Percentiles rank a stretch among this genome's conserved stretches.
phyloP scores from a whole-genome alignment of 2,888 invertebrate genomes.

The Pseudanteris insignis region DNA sequence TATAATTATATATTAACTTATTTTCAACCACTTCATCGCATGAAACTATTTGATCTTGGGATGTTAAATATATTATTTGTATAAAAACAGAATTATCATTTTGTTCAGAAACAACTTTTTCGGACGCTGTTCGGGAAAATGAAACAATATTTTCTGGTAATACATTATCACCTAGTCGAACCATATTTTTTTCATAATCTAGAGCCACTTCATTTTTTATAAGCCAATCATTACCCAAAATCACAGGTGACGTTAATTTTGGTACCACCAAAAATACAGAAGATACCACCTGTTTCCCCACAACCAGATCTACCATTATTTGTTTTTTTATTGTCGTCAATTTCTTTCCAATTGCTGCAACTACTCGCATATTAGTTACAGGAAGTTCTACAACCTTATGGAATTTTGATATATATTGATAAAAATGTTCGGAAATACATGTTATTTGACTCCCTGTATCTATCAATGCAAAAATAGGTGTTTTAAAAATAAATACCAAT shows the following conservation, averaged over 20 bases:
- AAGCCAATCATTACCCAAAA: background rate
- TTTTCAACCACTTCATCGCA: too few species aligned
- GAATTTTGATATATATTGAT: background rate
- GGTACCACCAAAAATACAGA: background rate
- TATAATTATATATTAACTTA: too few species aligned
- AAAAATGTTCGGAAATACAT: background rate
- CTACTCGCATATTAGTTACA: background rate
- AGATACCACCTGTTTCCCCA: background rate
- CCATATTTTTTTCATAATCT: background rate
- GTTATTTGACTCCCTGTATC: background rate
- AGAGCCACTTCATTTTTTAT: background rate
- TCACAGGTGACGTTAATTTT: background rate
- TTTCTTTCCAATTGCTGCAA: background rate
- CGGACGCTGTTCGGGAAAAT: too few species aligned
- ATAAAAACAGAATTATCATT: too few species aligned
- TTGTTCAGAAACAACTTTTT: too few species aligned
- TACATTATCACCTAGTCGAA: background rate
- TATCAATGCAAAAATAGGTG: too few species aligned
- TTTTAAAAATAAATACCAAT: too few species aligned
- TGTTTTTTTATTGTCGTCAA: background rate
- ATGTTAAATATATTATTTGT: too few species aligned
- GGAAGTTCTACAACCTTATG: background rate
- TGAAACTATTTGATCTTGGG: too few species aligned
- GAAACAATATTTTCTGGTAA: too few species aligned
- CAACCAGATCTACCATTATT: background rate